phyloP scores from a whole-genome alignment of 2,888 invertebrate genomes.

The Apantesis nais region DNA sequence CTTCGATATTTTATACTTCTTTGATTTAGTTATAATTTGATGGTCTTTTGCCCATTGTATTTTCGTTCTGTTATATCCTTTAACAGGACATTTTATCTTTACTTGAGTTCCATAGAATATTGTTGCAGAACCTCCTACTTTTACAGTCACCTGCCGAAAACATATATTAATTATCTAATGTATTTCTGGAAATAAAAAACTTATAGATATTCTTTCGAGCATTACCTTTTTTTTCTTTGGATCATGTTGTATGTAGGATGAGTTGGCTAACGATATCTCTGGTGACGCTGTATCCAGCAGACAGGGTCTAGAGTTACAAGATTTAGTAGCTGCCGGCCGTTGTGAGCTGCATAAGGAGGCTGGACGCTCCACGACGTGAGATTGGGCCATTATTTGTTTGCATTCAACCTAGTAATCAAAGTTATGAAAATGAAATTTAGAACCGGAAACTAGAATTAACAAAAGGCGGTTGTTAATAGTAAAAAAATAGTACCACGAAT shows the following conservation, averaged over 20 bases:
- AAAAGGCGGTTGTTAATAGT: no score
- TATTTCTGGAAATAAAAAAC: not conserved
- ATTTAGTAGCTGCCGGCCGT: slow-evolving; percentile 91
- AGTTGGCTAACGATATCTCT: slow-evolving; percentile 91
- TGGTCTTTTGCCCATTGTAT: slow-evolving; percentile 96
- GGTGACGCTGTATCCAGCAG: slow-evolving; percentile 89
- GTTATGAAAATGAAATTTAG: not conserved
- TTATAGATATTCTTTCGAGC: not conserved
- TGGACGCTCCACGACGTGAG: slow-evolving; percentile 93
- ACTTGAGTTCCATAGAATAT: slow-evolving; percentile 96
- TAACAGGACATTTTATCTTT: slow-evolving; percentile 97
- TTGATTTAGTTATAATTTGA: slow-evolving; percentile 90
- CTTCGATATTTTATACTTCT: slow-evolving; percentile 94
- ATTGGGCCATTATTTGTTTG: slow-evolving; percentile 96
- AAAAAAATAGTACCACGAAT: not conserved
- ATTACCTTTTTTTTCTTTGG: slow-evolving; percentile 90
- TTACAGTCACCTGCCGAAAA: slow-evolving; percentile 88
- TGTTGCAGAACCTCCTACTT: slow-evolving; percentile 95
- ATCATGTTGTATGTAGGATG: slow-evolving; percentile 93
- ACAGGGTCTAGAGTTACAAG: slow-evolving; percentile 94
- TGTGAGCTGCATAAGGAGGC: slow-evolving; percentile 90
- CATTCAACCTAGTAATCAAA: slow-evolving; percentile 88
- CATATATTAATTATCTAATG: not conserved
- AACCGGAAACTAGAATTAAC: no score
- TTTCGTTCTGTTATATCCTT: slow-evolving; percentile 92